Percentiles rank a stretch among this genome's conserved stretches.
Conservation (phyloP, 1,140 invertebrate genomes). For the Zaprionus tsacasi region DNA sequence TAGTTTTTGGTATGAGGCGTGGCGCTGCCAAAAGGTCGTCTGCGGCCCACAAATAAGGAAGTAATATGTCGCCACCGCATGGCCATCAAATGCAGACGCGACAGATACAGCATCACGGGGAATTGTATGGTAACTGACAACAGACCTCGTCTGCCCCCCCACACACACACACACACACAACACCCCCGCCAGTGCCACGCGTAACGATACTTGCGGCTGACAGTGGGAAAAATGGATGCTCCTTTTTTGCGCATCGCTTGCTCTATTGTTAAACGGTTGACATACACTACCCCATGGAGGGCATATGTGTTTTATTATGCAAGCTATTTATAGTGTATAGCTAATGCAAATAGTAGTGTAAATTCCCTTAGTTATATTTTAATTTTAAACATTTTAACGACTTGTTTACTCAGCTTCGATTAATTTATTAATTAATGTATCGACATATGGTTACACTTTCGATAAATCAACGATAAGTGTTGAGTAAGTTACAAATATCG, state of each 20-base stretch:
- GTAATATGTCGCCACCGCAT: slow-evolving; percentile 73
- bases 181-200: neutral
- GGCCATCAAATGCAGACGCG: slow-evolving; percentile 68
- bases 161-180: too few relatives aligned
- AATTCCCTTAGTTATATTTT: too few relatives aligned
- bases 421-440: too few relatives aligned
- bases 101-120: slow-evolving; percentile 42
- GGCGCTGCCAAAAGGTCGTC: slow-evolving; percentile 61
- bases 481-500: too few relatives aligned
- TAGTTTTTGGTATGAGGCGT: slow-evolving; percentile 42
- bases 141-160: neutral
- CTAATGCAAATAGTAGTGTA: too few relatives aligned
- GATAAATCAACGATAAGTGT: too few relatives aligned
- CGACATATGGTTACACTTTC: too few relatives aligned
- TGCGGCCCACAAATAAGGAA: slow-evolving; percentile 77
- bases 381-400: too few relatives aligned
- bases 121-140: slow-evolving; percentile 33
- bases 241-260: slow-evolving; percentile 36
- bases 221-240: slow-evolving; percentile 35
- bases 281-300: slow-evolving; percentile 4
- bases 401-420: too few relatives aligned
- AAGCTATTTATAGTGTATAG: neutral
- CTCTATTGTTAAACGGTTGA: slow-evolving; percentile 32
- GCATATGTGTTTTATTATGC: neutral
- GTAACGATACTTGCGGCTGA: slow-evolving; percentile 13